Percentiles rank a stretch among this genome's conserved stretches.
phyloP scores from a whole-genome alignment of 2,888 invertebrate species.

The Tanytarsus gracilentus region DNA sequence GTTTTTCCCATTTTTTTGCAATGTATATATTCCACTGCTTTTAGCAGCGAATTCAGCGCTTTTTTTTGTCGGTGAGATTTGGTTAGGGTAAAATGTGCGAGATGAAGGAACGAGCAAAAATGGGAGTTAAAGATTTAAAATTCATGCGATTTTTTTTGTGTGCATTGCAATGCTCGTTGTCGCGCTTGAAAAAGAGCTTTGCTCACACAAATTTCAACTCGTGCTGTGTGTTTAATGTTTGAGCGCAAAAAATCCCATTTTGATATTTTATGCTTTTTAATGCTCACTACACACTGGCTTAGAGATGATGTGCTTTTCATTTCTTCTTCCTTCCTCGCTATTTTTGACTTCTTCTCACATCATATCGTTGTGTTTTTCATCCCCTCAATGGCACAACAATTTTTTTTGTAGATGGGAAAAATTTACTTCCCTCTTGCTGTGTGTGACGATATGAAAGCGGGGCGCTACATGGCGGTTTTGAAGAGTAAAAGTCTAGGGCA shows the following conservation, averaged over 20 bases:
- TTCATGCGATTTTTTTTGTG: constrained; percentile 11
- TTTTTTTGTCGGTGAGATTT: neutral
- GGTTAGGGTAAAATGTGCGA: neutral
- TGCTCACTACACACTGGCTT: neutral
- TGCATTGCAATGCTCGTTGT: neutral
- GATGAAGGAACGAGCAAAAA: neutral
- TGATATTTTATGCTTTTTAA: constrained; percentile 12
- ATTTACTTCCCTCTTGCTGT: too few species aligned
- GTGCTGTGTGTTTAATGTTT: constrained; percentile 6
- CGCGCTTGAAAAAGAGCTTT: too few species aligned
- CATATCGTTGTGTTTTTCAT: neutral
- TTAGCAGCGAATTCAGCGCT: neutral
- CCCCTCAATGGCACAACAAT: too few species aligned
- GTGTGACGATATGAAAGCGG: too few species aligned
- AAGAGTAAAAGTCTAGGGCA: too few species aligned
- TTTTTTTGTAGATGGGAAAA: too few species aligned
- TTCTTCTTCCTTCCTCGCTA: neutral
- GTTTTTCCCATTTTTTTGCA: constrained; percentile 18
- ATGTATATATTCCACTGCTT: neutral
- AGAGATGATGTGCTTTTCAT: constrained; percentile 8
- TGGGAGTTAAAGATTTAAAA: constrained; percentile 21
- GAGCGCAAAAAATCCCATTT: constrained; percentile 4
- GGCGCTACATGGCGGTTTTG: too few species aligned
- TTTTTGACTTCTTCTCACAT: neutral
- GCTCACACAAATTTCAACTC: too few species aligned